These are phyloP conservation scores for Manis javanica DNA, from an alignment of 2,797 vertebrate genomes.

Conservation along the genomic window DNA sequence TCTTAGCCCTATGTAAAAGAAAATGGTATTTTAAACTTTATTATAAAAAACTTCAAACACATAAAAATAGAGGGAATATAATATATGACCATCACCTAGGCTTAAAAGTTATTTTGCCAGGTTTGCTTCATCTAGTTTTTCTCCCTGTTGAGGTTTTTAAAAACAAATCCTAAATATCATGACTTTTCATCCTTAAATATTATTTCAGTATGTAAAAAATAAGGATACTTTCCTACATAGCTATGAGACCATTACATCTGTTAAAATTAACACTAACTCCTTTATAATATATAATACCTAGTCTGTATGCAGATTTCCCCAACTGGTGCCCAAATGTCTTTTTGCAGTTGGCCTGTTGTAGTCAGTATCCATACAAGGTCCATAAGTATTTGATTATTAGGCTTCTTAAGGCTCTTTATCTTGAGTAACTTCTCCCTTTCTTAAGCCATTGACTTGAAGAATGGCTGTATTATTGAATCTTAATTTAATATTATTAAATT, in stretches of 20 bases:
- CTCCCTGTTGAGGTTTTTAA: not conserved
- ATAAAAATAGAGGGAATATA: conserved; percentile 42
- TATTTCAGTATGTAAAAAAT: conserved; percentile 49
- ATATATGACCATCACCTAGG: not conserved
- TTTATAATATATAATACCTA: conserved; percentile 21
- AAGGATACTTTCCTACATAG: conserved; percentile 9
- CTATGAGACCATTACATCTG: not conserved
- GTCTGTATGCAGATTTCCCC: conserved; percentile 15
- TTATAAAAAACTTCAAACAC: conserved; percentile 20
- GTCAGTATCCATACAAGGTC: not conserved
- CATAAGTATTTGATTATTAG: not conserved
- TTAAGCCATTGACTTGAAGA: conserved; percentile 3
- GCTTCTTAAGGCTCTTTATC: conserved; percentile 40
- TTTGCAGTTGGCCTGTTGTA: conserved; percentile 31
- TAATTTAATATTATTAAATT: conserved; percentile 36
- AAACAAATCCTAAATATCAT: conserved; percentile 55
- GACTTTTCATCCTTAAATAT: conserved; percentile 10
- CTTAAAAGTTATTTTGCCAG: conserved; percentile 8
- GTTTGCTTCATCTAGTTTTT: conserved; percentile 52
- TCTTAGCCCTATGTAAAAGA: conserved; percentile 25
- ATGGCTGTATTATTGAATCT: conserved; percentile 19
- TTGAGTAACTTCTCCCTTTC: not conserved
- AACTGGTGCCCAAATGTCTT: not conserved
- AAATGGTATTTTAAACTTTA: conserved; percentile 9
- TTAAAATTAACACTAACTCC: conserved; percentile 33